Evolutionary conservation across 2,888 invertebrate genomes (phyloP), one percentile per base, ranked within the genome.

Genomic region (Melanostoma scalare): DNA sequence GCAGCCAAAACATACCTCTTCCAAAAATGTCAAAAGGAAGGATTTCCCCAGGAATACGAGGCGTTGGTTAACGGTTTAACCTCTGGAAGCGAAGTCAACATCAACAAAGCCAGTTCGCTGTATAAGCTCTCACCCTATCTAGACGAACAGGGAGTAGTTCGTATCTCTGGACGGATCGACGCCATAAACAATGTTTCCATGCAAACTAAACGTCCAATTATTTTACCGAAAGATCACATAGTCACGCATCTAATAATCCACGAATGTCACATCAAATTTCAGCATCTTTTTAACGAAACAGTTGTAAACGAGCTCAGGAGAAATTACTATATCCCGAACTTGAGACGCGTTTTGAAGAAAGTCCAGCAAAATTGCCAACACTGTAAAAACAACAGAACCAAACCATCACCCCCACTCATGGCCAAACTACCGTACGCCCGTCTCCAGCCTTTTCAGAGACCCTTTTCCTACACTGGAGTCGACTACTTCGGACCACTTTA

Each of bases 201-300:
- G 5, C 67, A 55, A 0, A 60, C 67, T 2, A 81, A 71, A 8
- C 77, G 63, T 52, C 76, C 82, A 8, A 61, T 84, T 9, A 71
- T 79, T 35, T 9, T 75, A 9, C 78, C 81, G 5, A 81, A 69
- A 10, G 48, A 58, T 1, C 75, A 79, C 9, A 10, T 53, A 6
- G 58, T 80, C 30, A 79, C 79, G 30, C 30, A 30, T 6, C 48
- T 65, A 6, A 30, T 84, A 6, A 44, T 74, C 6, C 4, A 79
- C 33, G 46, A 79, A 52, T 79, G 68, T 8, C 81, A 81, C 10
- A 50, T 55, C 6, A 55, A 44, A 36, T 76, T 60, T 8, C 48
- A 61, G 30, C 82, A 79, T 33, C 58, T 61, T 20, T 67, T 61
- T 4, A 77, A 74, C 40, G 80, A 52, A 35, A 61, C 48, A 9